phyloP scores from a whole-genome alignment of 2,113 vertebrate genomes.

The Galbula dea region DNA sequence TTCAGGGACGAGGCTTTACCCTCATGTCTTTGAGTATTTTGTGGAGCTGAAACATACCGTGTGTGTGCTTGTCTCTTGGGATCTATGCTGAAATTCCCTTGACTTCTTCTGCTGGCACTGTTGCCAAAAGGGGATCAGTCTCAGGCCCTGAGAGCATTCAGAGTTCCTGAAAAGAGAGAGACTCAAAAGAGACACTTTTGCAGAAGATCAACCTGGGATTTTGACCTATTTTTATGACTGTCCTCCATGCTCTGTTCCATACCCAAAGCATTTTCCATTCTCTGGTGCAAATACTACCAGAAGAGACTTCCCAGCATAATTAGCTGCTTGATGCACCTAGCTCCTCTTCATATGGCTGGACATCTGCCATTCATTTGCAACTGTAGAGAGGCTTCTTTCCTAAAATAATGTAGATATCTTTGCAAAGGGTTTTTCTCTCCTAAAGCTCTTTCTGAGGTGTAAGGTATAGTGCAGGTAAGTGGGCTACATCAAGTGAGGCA shows the following conservation, averaged over 20 bases:
- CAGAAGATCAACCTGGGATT: not conserved
- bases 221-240: not conserved
- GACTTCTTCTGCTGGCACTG: not conserved
- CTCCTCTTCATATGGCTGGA: constrained; percentile 24
- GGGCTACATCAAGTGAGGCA: no score
- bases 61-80: not conserved
- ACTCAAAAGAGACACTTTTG: not conserved
- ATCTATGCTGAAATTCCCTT: not conserved
- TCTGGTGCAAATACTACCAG: not conserved
- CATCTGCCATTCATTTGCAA: constrained; percentile 3
- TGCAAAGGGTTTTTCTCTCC: no score
- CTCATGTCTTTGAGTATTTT: not conserved
- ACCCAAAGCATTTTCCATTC: not conserved
- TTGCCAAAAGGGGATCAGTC: not conserved
- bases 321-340: not conserved
- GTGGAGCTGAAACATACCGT: not conserved
- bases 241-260: not conserved
- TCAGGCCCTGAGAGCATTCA: not conserved
- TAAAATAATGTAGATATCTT: no score
- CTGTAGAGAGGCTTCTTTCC: not conserved
- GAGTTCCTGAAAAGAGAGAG: constrained; percentile 24
- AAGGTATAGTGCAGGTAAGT: no score
- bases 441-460: no score
- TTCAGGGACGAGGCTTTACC: not conserved
- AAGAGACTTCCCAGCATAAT: not conserved